phyloP scores from a whole-genome alignment of 2,797 vertebrate species.

The Apodemus agrarius region DNA sequence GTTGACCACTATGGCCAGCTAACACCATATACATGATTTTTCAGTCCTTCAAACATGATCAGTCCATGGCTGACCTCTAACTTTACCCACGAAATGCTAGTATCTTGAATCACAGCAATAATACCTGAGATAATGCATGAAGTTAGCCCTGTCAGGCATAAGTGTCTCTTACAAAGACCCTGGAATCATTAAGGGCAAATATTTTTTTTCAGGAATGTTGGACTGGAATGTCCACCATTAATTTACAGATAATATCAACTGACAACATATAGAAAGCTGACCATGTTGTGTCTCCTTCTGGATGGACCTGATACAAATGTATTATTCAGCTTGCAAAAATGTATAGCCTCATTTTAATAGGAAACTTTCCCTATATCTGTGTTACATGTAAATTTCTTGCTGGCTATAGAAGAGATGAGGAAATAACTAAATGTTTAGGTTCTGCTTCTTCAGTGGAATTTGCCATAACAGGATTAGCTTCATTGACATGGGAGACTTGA shows the following conservation, averaged over 20 bases:
- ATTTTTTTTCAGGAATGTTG: neutral
- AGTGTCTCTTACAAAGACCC: neutral
- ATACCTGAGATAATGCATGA: neutral
- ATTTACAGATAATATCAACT: neutral
- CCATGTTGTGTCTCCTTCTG: neutral
- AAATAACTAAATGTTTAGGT: conserved; percentile 3
- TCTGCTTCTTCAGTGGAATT: neutral
- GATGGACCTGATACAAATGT: neutral
- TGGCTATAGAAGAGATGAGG: neutral
- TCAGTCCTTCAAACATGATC: neutral
- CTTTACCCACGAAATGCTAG: neutral
- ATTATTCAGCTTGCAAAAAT: neutral
- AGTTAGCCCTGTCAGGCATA: accelerated
- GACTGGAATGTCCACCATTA: neutral
- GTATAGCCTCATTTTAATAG: neutral
- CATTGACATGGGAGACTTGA: neutral
- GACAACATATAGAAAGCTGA: neutral
- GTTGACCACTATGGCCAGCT: neutral
- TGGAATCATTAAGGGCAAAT: neutral
- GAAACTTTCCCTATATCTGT: neutral
- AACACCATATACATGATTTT: neutral
- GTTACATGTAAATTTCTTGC: neutral
- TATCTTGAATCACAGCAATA: neutral
- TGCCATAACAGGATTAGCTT: neutral
- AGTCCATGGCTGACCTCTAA: neutral